A percentile compares a stretch with the other conserved stretches of the same genome.
phyloP scores from a whole-genome alignment of 2,797 vertebrate species.

The Anguilla anguilla region DNA sequence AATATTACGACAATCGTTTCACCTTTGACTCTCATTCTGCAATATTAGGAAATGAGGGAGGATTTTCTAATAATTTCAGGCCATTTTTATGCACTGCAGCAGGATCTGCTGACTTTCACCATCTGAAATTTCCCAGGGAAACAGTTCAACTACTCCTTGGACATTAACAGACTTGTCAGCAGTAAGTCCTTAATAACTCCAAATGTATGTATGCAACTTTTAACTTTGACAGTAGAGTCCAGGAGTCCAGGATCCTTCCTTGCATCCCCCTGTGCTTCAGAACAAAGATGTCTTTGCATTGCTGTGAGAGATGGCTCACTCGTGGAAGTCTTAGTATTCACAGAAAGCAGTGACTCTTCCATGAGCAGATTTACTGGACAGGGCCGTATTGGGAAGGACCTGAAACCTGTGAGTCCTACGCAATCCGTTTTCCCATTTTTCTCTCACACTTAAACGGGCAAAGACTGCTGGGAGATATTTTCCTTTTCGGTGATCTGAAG shows the following conservation, averaged over 20 bases:
- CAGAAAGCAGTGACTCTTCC: not conserved
- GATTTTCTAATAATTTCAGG: not conserved
- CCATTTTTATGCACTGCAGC: not conserved
- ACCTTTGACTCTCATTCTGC: not conserved
- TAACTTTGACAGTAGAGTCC: not conserved
- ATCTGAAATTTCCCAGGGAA: not conserved
- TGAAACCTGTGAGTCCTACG: not conserved
- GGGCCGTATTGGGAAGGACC: not conserved
- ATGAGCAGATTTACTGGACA: not conserved
- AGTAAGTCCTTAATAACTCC: not conserved
- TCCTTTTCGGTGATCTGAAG: not conserved
- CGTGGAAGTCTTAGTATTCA: not conserved
- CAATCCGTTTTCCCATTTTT: not conserved
- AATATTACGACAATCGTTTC: not conserved
- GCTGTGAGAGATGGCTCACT: not conserved
- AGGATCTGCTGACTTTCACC: not conserved
- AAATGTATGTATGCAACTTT: not conserved
- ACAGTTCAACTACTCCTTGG: not conserved
- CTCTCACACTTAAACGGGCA: not conserved
- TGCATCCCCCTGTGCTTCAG: not conserved
- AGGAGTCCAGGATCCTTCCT: not conserved
- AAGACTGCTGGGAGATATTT: not conserved
- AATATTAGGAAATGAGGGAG: not conserved
- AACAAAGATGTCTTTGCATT: not conserved
- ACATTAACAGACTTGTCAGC: not conserved